Conservation (phyloP, 2,113 vertebrate species). For the Piprites chloris region DNA sequence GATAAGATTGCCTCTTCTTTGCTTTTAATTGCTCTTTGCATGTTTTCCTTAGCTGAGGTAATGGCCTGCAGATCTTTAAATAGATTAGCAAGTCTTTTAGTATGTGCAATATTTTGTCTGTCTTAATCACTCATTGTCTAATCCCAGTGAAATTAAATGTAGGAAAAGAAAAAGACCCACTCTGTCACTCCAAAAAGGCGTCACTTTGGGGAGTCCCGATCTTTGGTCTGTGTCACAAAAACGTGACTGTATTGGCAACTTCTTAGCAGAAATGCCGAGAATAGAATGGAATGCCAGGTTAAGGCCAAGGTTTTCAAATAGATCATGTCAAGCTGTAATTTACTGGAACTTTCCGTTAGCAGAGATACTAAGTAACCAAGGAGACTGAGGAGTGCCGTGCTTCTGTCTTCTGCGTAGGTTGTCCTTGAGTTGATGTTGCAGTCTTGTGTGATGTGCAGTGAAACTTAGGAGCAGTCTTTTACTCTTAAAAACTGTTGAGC, state of each 20-base stretch:
- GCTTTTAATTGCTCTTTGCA: background rate
- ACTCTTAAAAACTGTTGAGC: background rate
- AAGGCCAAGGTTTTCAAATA: background rate
- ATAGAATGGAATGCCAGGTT: background rate
- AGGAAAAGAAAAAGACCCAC: background rate
- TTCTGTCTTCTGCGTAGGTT: background rate
- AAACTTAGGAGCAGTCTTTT: background rate
- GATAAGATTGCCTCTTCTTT: background rate
- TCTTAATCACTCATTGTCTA: background rate
- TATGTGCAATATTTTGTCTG: background rate
- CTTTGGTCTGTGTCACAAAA: background rate
- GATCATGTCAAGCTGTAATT: background rate
- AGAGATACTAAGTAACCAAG: background rate
- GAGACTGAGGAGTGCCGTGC: background rate
- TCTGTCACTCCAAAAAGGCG: background rate
- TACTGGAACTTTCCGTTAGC: background rate
- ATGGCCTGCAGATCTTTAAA: background rate
- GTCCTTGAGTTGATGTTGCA: background rate
- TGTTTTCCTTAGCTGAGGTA: background rate
- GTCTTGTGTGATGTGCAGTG: background rate
- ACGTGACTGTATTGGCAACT: background rate
- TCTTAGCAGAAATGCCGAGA: background rate
- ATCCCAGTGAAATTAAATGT: background rate
- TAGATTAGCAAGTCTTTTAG: background rate
- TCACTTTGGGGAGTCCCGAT: background rate